phyloP scores from a whole-genome alignment of 1,140 invertebrate species.

The Asobara japonica region DNA sequence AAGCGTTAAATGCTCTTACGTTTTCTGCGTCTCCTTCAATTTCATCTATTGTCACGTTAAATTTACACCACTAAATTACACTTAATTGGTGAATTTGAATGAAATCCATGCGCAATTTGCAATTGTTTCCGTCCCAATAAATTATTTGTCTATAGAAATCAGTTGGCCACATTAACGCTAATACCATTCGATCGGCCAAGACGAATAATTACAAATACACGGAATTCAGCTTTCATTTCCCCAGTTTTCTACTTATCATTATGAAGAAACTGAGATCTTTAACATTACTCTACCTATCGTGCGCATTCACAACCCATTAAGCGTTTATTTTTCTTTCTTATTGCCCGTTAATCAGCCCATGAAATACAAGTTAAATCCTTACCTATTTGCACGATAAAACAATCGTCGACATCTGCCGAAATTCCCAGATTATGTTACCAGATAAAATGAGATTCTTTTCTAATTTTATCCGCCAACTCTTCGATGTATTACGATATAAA shows the following conservation, averaged over 20 bases:
- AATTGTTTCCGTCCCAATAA: too few relatives aligned
- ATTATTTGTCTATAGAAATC: too few relatives aligned
- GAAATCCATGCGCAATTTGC: too few relatives aligned
- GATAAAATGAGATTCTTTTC: background rate
- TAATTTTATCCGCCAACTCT: background rate
- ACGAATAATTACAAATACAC: too few relatives aligned
- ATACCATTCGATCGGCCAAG: too few relatives aligned
- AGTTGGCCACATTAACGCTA: too few relatives aligned
- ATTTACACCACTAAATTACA: too few relatives aligned
- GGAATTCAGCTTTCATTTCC: background rate
- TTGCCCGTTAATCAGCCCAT: too few relatives aligned
- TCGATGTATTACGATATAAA: background rate
- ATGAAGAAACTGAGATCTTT: background rate
- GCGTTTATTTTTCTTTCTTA: background rate
- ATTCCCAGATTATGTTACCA: background rate
- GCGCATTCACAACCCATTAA: background rate
- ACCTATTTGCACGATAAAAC: background rate
- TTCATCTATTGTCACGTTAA: too few relatives aligned
- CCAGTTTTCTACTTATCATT: background rate
- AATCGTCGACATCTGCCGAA: background rate
- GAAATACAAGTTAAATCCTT: background rate
- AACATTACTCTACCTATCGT: background rate
- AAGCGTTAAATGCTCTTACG: too few relatives aligned
- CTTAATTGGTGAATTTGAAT: too few relatives aligned
- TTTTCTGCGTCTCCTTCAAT: too few relatives aligned